Evolutionary conservation across 1,140 invertebrate species (phyloP).

Genomic region (Temnothorax nylanderi): DNA sequence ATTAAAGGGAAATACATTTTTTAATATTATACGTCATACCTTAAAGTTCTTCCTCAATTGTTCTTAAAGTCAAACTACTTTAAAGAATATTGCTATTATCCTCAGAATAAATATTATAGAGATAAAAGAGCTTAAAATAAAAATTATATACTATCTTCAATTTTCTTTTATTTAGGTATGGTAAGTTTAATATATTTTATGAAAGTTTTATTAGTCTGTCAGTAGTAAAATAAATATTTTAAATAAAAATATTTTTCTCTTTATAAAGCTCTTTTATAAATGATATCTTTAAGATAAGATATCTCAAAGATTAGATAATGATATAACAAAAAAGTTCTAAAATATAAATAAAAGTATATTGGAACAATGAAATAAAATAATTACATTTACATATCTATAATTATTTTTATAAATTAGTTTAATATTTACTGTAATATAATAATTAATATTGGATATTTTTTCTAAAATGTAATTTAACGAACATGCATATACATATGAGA

Average conservation of each 20-base stretch:
- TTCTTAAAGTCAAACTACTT: neutral
- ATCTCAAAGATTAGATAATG: neutral
- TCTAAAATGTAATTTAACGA: neutral
- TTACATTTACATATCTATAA: neutral
- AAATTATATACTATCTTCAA: neutral
- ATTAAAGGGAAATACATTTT: slow-evolving; percentile 4
- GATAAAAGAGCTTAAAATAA: slow-evolving; percentile 3
- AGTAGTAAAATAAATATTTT: slow-evolving; percentile 3
- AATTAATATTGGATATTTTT: neutral
- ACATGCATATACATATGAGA: neutral
- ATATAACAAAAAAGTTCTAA: neutral
- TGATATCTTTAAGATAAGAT: neutral
- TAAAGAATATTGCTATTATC: neutral
- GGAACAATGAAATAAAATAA: neutral
- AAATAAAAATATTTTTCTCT: neutral
- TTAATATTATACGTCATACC: neutral
- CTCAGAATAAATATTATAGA: neutral
- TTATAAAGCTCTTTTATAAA: neutral
- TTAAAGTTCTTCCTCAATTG: neutral
- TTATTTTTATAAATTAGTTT: neutral
- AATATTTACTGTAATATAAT: neutral
- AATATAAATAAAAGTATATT: neutral
- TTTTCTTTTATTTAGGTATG: neutral
- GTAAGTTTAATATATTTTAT: neutral
- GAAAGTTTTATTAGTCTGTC: neutral